These are phyloP conservation scores for Poeciliopsis prolifica DNA, from an alignment of 2,113 vertebrate genomes.

Conservation along the genomic window DNA sequence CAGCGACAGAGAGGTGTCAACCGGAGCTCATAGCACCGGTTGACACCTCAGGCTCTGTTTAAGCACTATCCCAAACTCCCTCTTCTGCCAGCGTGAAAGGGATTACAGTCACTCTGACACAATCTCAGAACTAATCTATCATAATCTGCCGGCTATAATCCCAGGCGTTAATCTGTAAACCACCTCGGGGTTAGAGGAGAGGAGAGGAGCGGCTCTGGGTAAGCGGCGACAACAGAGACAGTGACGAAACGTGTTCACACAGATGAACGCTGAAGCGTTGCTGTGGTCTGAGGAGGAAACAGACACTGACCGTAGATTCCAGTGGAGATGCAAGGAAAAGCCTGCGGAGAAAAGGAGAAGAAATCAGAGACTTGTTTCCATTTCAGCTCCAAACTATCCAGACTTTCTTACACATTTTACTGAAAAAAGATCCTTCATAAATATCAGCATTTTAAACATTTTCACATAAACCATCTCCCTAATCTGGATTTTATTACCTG, in stretches of 20 bases:
- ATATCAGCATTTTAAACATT: too few relatives aligned
- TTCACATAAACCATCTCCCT: too few relatives aligned
- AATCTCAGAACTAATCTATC: constrained; percentile 69
- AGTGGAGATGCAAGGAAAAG: constrained; percentile 91
- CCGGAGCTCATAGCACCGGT: constrained; percentile 29
- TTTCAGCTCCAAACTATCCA: not conserved
- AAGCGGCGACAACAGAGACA: constrained; percentile 32
- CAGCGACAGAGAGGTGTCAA: constrained; percentile 27
- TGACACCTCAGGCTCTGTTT: constrained; percentile 42
- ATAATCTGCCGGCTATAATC: constrained; percentile 71
- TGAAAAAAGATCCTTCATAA: too few relatives aligned
- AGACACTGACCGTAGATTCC: constrained; percentile 87
- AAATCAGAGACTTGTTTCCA: constrained; percentile 14
- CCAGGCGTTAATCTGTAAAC: constrained; percentile 70
- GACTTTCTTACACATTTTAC: not conserved
- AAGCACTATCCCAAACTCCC: constrained; percentile 44
- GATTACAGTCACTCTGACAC: constrained; percentile 75
- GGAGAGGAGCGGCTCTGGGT: constrained; percentile 50
- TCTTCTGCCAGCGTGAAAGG: constrained; percentile 48
- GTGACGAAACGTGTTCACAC: constrained; percentile 1
- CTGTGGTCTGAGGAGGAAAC: constrained; percentile 7
- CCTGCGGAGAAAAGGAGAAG: constrained; percentile 73
- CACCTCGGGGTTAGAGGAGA: constrained; percentile 56
- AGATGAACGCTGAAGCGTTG: constrained; percentile 4
- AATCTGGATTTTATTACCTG: too few relatives aligned